Evolutionary conservation across 2,797 vertebrate species (phyloP).

Genomic region (Chelonia mydas): DNA sequence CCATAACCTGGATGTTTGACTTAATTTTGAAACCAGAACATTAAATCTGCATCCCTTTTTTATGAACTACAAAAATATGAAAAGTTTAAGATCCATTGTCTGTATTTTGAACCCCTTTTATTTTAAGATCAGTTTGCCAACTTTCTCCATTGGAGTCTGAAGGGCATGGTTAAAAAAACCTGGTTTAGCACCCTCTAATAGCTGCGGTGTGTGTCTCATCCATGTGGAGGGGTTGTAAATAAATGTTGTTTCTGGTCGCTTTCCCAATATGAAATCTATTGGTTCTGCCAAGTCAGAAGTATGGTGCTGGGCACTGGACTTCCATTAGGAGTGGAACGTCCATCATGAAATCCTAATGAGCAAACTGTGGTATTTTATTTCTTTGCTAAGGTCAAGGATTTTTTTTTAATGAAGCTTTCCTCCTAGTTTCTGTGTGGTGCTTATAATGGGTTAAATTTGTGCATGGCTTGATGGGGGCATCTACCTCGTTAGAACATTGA

Average conservation of each 20-base stretch:
- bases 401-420: background rate
- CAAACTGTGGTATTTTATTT: background rate
- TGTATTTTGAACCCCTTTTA: background rate
- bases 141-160: background rate
- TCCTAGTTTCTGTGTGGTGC: background rate
- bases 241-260: background rate
- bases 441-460: background rate
- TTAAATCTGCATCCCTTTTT: background rate
- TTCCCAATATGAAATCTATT: background rate
- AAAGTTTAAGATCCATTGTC: background rate
- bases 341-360: background rate
- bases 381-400: background rate
- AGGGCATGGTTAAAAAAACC: background rate
- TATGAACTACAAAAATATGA: background rate
- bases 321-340: background rate
- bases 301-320: background rate
- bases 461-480: background rate
- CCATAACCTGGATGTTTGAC: background rate
- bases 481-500: background rate
- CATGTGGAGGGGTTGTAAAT: background rate
- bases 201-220: background rate
- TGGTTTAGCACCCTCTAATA: background rate
- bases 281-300: background rate
- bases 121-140: background rate
- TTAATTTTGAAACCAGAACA: constrained; percentile 62